Conservation (phyloP, 1,140 invertebrate genomes). For the Aphis craccivora region DNA sequence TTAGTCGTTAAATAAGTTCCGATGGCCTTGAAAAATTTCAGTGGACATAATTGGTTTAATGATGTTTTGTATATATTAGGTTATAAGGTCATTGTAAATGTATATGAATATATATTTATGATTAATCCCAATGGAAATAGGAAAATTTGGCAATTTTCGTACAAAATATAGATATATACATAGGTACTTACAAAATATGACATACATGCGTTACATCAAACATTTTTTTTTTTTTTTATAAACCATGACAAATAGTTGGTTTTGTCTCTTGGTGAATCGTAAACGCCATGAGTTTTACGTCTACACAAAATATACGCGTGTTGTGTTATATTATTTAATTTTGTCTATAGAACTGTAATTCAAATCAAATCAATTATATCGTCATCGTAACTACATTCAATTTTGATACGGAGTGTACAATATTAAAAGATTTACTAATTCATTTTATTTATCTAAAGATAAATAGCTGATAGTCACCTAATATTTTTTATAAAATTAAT, state of each 20-base stretch:
- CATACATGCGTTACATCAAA: neutral
- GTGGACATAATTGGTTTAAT: conserved; percentile 39
- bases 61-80: conserved; percentile 19
- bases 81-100: conserved; percentile 40
- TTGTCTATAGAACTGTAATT: neutral
- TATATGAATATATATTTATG: neutral
- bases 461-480: no score
- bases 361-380: neutral
- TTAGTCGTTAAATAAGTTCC: conserved; percentile 1
- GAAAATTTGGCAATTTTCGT: neutral
- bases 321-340: neutral
- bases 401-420: neutral
- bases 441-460: neutral
- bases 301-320: neutral
- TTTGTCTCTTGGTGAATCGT: neutral
- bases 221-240: neutral
- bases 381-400: neutral
- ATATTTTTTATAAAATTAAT: neutral
- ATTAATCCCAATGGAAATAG: neutral
- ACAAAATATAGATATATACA: neutral
- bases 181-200: neutral
- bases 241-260: neutral
- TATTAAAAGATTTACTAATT: neutral
- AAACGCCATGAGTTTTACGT: neutral
- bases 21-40: conserved; percentile 19